Base-by-base conservation (phyloP, 1,140 invertebrate species). In the Conus ventricosus region DNA sequence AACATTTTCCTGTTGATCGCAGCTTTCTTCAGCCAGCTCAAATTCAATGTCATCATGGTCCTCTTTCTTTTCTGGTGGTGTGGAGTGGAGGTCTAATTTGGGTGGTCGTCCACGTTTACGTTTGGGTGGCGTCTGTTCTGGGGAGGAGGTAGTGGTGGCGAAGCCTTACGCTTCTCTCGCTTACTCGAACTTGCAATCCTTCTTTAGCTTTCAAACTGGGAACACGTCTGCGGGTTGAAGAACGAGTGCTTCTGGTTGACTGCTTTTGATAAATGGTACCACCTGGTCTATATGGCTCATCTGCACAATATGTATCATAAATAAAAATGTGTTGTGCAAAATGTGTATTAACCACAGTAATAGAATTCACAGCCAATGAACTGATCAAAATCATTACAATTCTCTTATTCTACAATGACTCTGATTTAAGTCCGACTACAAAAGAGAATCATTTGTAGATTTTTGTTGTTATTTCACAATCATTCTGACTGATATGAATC, bases 161-260 rank as follows among this genome's bases (percentile, higher is more conserved):
- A 17, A 53, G 53, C 81, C 54, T n/a, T n/a, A 23, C 54, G 54
- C 27, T 80, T 78, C 54, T 76, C 85, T 39, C 75, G 15, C 75
- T 87, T 75, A 87, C 17, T 39, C 39, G 39, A 39, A 39, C 39
- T 53, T 54, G 75, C 20, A 78, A 23, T 3, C 54, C 85, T 17
- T 71, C 75, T 51, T 76, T 76, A 54, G 85, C 85, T 57, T 87
- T 87, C 71, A 75, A 87, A 23, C 71, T 87, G 51, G 75, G 85
- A 13, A 39, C 75, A 11, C 85, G 51, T 25, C 57, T 80, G 20
- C 85, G 85, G 23, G 51, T 80, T 7, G 85, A 87, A 13, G 85
- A 76, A 8, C 85, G 85, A 57, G 85, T 87, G 7, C n/a, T 25
- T 25, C 63, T 85, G 10, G 63, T 53, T 4, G 27, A n/a, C 15